A percentile compares a stretch with the other conserved stretches of the same genome.
Conservation (phyloP, 2,797 vertebrate genomes). For the Chanos chanos region DNA sequence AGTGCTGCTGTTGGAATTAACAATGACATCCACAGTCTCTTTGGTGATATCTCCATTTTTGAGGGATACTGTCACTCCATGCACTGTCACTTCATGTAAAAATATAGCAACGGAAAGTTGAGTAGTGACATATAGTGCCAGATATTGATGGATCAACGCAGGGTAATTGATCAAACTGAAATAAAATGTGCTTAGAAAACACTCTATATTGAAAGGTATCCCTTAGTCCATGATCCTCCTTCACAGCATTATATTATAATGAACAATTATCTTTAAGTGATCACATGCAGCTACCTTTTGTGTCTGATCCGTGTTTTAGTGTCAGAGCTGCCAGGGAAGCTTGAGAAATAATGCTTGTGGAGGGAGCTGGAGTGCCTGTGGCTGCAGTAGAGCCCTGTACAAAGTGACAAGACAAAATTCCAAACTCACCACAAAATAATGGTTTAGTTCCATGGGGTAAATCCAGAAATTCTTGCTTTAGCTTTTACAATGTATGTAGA, state of each 20-base stretch:
- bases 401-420: neutral
- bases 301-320: neutral
- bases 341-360: neutral
- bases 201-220: too few relatives aligned
- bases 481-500: neutral
- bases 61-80: conserved; percentile 39
- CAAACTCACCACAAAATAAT: too few relatives aligned
- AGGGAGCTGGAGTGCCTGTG: neutral
- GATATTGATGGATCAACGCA: too few relatives aligned
- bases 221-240: too few relatives aligned
- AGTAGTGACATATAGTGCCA: neutral
- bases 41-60: conserved; percentile 58
- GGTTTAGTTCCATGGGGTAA: too few relatives aligned
- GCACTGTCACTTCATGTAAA: conserved; percentile 41
- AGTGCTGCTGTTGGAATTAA: conserved; percentile 51
- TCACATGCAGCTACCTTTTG: conserved; percentile 21
- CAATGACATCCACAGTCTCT: conserved; percentile 55
- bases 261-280: too few relatives aligned
- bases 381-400: conserved; percentile 24
- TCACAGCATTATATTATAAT: too few relatives aligned
- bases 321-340: neutral
- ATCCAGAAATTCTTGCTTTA: neutral
- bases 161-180: too few relatives aligned
- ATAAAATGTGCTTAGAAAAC: too few relatives aligned
- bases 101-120: too few relatives aligned